Base-by-base conservation (phyloP, 2,888 invertebrate species). In the Catocala nupta region DNA sequence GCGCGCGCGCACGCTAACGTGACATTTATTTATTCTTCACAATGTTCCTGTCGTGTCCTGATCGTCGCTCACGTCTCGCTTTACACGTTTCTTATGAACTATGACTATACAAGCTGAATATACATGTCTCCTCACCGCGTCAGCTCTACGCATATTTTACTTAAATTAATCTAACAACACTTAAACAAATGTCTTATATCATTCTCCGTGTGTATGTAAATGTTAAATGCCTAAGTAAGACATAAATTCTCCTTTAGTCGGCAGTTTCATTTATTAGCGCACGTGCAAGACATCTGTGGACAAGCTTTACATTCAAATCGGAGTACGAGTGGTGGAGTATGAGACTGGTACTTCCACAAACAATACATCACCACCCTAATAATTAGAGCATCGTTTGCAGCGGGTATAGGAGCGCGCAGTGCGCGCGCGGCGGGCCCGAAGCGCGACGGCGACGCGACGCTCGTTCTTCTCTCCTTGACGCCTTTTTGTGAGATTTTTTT, bases 11-110 rank as follows among this genome's bases (percentile, higher is more conserved):
- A 79, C 77, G 84, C 82, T 89, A 91, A 90, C 85, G 84, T 88
- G 92, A 90, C 92, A 86, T 91, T 91, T 91, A 93, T 93, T 91
- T 92, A 93, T 93, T 90, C 87, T 84, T 79, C 80, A 82, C 87
- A 87, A 88, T 92, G 90, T 90, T 85, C 82, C 87, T 86, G 90
- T 89, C 90, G 82, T 88, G 90, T 89, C 82, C 79, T 83, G 84
- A 77, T 81, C 81, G 81, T 81, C 77, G 79, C 80, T 83, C 77
- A 70, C 75, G 77, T 79, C 81, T 86, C 80, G 85, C 87, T 88
- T 90, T 88, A 90, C 90, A 87, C 83, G 85, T 68, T 78, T 79
- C 59, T 80, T 81, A 68, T 72, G 65, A 75, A 73, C 73, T 75
- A 71, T 78, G 67, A 67, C 62, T 68, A 70, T 65, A 69, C 59